Conservation (phyloP, 1,140 invertebrate genomes). For the Drosophila mauritiana region DNA sequence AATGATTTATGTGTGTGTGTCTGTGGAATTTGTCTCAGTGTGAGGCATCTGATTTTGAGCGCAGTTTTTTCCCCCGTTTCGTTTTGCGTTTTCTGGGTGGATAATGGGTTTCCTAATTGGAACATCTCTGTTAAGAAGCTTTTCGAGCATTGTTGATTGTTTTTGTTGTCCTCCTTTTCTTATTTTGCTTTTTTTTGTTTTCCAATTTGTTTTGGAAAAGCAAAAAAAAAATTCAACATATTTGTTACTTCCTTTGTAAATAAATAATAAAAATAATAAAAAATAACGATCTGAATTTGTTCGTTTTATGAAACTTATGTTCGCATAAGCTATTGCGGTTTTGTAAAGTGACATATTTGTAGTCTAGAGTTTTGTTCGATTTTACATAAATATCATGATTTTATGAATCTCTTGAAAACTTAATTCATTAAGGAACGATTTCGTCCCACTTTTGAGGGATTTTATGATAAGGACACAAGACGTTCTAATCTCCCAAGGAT, state of each 20-base stretch:
- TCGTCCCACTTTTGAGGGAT: too few species aligned
- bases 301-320: too few species aligned
- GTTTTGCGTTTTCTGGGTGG: conserved; percentile 45
- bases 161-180: conserved; percentile 38
- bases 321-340: too few species aligned
- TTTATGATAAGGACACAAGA: too few species aligned
- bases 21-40: conserved; percentile 14
- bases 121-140: conserved; percentile 47
- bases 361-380: too few species aligned
- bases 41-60: conserved; percentile 71
- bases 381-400: too few species aligned
- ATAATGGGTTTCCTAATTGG: conserved; percentile 60
- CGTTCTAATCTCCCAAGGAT: too few species aligned
- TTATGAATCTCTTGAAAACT: too few species aligned
- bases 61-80: conserved; percentile 48
- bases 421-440: too few species aligned
- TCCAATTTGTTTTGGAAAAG: conserved; percentile 1
- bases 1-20: conserved; percentile 60
- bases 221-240: conserved; percentile 19
- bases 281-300: conserved; percentile 4
- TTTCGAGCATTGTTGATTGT: conserved; percentile 38
- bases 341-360: too few species aligned
- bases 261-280: too few species aligned
- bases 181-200: not conserved
- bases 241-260: conserved; percentile 19